Conservation (phyloP, 2,113 vertebrate genomes). For the Larimichthys crocea region DNA sequence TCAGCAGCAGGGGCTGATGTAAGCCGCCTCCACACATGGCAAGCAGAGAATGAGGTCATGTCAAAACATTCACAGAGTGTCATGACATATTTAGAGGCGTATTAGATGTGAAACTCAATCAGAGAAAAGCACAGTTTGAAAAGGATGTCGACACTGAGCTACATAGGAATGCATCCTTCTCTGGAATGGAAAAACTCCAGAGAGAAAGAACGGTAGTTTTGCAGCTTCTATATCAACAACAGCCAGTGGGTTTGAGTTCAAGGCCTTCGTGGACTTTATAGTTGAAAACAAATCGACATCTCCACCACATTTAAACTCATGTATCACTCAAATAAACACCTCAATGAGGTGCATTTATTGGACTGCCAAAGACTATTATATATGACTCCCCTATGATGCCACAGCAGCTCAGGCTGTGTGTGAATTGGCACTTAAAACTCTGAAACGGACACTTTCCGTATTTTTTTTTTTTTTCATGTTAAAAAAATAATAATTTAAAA, state of each 20-base stretch:
- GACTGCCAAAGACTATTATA: neutral
- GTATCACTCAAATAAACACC: neutral
- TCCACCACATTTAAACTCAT: slow-evolving; percentile 3
- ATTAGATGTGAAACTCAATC: slow-evolving; percentile 52
- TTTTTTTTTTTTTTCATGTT: neutral
- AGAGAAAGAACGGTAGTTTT: slow-evolving; percentile 10
- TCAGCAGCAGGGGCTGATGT: slow-evolving; percentile 53
- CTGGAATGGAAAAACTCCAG: slow-evolving; percentile 1
- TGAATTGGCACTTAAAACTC: neutral
- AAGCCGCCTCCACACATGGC: slow-evolving; percentile 50
- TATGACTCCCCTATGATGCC: neutral
- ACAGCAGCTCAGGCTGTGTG: neutral
- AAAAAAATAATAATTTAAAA: neutral
- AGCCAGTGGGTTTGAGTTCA: slow-evolving; percentile 3
- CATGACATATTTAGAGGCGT: slow-evolving; percentile 50
- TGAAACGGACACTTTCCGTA: neutral
- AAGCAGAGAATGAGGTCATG: slow-evolving; percentile 64
- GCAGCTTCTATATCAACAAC: neutral
- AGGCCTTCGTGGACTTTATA: neutral
- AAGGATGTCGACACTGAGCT: slow-evolving; percentile 36
- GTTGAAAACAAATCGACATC: slow-evolving; percentile 9
- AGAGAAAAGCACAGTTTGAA: slow-evolving; percentile 45
- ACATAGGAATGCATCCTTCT: slow-evolving; percentile 16
- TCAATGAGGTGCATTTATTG: neutral
- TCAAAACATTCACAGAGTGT: slow-evolving; percentile 48